Evolutionary conservation across 1,140 invertebrate genomes (phyloP).

Genomic region (Platyscapa corneri): DNA sequence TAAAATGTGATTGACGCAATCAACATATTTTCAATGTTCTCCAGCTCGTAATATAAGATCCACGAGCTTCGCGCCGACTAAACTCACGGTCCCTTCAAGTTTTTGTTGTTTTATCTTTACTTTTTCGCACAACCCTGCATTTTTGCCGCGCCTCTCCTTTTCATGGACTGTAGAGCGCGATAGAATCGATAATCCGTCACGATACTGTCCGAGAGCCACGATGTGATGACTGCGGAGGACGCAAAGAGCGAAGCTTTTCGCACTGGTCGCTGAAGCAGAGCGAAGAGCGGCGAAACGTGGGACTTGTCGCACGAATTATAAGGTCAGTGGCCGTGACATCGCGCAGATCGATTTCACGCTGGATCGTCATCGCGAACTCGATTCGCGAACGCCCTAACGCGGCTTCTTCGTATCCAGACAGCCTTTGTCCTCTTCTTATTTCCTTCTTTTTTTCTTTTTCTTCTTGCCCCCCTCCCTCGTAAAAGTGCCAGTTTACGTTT

Average conservation of each 20-base stretch:
- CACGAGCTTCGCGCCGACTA: too few relatives aligned
- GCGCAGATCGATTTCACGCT: conserved; percentile 60
- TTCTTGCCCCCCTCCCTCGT: conserved; percentile 30
- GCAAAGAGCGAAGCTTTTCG: background rate
- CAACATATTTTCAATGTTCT: background rate
- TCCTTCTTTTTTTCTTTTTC: conserved; percentile 45
- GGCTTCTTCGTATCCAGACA: background rate
- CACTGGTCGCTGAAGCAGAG: background rate
- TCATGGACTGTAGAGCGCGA: conserved; percentile 59
- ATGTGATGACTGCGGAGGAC: background rate
- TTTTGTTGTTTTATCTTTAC: too few relatives aligned
- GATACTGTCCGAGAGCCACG: conserved; percentile 53
- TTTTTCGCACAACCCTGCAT: background rate
- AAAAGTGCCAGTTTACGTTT: conserved; percentile 22
- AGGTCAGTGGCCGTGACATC: conserved; percentile 57
- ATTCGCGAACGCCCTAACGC: background rate
- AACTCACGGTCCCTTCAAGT: too few relatives aligned
- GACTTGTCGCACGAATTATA: conserved; percentile 50
- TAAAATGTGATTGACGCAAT: background rate
- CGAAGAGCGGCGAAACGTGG: conserved; percentile 20
- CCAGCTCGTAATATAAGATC: background rate
- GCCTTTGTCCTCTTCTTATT: background rate
- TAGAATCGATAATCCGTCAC: conserved; percentile 66
- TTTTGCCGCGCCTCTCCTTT: conserved; percentile 55
- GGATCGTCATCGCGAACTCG: conserved; percentile 47